Percentiles rank a stretch among this genome's conserved stretches.
These are phyloP conservation scores for Elachura formosa DNA, from an alignment of 2,113 vertebrate species.

Conservation along the genomic window DNA sequence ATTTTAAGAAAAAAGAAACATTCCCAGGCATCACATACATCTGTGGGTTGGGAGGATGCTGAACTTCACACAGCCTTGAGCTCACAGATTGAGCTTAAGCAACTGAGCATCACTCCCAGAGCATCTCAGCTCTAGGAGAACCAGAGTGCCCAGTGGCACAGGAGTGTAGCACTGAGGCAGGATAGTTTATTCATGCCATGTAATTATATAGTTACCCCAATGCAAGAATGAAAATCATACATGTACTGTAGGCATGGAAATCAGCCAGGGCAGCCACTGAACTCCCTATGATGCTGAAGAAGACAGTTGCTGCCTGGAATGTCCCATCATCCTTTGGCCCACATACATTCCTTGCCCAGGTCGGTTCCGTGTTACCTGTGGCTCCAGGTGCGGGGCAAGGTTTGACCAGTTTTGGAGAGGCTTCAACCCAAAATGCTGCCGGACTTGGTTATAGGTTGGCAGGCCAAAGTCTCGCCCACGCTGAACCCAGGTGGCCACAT, in stretches of 20 bases:
- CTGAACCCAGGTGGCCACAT: conserved; percentile 83
- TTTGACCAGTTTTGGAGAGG: conserved; percentile 71
- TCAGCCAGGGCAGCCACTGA: background rate
- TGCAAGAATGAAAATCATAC: background rate
- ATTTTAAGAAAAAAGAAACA: too few relatives aligned
- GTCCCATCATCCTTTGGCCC: background rate
- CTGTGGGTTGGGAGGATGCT: background rate
- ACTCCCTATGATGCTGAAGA: rapidly evolving
- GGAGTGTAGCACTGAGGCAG: background rate
- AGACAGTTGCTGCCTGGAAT: background rate
- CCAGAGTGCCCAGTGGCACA: rapidly evolving
- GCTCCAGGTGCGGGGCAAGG: conserved; percentile 68
- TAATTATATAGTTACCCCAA: background rate
- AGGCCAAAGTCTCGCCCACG: conserved; percentile 89
- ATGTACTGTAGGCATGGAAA: background rate
- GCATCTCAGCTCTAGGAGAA: background rate
- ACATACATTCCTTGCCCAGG: background rate
- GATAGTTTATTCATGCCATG: background rate
- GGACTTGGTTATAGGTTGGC: conserved; percentile 78
- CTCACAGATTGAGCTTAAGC: background rate
- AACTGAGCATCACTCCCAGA: background rate
- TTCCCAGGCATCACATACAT: background rate
- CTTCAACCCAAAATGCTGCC: conserved; percentile 69
- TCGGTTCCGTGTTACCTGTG: conserved; percentile 29
- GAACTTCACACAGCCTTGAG: background rate